These are phyloP conservation scores for Carollia perspicillata DNA, from an alignment of 2,113 vertebrate genomes.

Conservation along the genomic window DNA sequence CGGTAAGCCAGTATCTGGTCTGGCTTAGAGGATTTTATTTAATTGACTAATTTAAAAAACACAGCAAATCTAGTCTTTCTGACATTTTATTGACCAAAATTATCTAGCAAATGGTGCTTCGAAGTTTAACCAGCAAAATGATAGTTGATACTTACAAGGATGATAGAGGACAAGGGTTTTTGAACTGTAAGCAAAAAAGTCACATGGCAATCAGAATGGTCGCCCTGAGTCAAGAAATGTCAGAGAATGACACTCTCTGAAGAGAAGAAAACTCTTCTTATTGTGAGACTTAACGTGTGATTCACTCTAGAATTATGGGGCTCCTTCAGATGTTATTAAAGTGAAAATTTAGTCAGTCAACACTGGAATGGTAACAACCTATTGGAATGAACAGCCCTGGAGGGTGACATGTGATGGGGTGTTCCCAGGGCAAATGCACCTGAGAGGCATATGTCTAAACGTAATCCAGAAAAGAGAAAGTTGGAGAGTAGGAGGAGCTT, in stretches of 20 bases:
- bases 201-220: background rate
- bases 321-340: background rate
- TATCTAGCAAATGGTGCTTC: conserved; percentile 2
- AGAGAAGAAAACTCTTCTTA: background rate
- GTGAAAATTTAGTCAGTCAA: background rate
- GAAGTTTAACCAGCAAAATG: conserved; percentile 28
- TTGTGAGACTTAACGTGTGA: background rate
- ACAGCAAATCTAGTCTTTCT: background rate
- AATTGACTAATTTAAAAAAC: conserved; percentile 42
- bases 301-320: background rate
- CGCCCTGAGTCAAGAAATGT: background rate
- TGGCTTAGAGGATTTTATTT: background rate
- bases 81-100: conserved; percentile 43
- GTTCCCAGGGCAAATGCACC: background rate
- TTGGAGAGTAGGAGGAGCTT: background rate
- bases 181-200: background rate
- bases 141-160: background rate
- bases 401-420: background rate
- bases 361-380: background rate
- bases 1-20: conserved; percentile 17
- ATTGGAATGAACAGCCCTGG: background rate
- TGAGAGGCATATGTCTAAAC: background rate
- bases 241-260: background rate
- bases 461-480: background rate
- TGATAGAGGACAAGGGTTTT: background rate